Percentiles rank a stretch among this genome's conserved stretches.
These are phyloP conservation scores for Pungitius pungitius DNA, from an alignment of 2,113 vertebrate species.

Conservation along the genomic window DNA sequence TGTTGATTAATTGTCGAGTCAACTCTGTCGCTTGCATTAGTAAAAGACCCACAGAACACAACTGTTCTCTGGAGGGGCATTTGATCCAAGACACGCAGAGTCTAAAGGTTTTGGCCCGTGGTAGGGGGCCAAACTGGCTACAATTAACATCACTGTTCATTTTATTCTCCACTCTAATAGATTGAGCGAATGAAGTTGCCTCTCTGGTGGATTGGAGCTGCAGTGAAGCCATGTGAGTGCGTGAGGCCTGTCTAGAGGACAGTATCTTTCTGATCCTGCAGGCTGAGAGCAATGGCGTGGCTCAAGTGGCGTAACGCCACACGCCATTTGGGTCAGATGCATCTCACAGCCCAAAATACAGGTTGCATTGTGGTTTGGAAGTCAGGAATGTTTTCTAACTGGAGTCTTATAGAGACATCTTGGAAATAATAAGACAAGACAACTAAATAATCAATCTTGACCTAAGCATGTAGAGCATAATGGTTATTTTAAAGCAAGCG, in stretches of 20 bases:
- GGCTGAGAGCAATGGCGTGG: slow-evolving; percentile 37
- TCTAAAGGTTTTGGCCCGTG: neutral
- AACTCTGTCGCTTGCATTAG: neutral
- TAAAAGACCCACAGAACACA: neutral
- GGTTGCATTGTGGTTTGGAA: neutral
- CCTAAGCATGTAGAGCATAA: neutral
- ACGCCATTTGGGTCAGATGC: slow-evolving; percentile 33
- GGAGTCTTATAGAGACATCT: neutral
- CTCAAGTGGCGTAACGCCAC: too few species aligned
- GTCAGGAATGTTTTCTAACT: neutral
- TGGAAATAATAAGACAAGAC: neutral
- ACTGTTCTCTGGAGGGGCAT: slow-evolving; percentile 62
- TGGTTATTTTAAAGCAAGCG: neutral
- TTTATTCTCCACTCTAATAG: slow-evolving; percentile 38
- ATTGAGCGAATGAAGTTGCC: slow-evolving; percentile 22
- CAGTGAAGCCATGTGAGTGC: slow-evolving; percentile 40
- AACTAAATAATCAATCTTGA: neutral
- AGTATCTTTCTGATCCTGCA: slow-evolving; percentile 55
- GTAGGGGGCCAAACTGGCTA: neutral
- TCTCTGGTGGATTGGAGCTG: slow-evolving; percentile 44
- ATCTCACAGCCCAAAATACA: slow-evolving; percentile 7
- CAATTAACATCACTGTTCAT: slow-evolving; percentile 24
- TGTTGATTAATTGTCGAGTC: neutral
- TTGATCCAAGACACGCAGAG: slow-evolving; percentile 16
- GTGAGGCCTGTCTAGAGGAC: slow-evolving; percentile 45